Evolutionary conservation across 2,888 invertebrate genomes (phyloP).

Genomic region (Zele albiditarsus): DNA sequence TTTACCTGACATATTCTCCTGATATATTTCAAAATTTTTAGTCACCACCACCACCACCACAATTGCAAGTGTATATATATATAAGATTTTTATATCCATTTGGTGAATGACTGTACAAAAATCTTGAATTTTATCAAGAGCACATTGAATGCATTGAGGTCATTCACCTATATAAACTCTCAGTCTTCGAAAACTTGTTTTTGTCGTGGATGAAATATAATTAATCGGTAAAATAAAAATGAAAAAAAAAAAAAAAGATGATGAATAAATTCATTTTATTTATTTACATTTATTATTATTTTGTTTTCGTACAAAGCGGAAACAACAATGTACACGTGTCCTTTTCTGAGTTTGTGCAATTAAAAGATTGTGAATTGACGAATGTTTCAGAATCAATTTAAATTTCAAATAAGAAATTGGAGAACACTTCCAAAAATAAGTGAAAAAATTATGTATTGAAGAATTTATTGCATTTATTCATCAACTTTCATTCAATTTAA

Average conservation of each 20-base stretch:
- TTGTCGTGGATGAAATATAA: neutral
- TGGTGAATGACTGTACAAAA: neutral
- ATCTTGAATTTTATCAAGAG: neutral
- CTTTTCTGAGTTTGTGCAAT: too few species aligned
- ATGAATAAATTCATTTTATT: too few species aligned
- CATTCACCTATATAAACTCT: neutral
- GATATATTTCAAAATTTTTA: slow-evolving; percentile 2
- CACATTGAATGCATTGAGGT: neutral
- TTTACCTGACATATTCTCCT: neutral
- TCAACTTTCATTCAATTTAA: too few species aligned
- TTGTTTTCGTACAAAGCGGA: too few species aligned
- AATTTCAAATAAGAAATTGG: too few species aligned
- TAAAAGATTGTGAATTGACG: too few species aligned
- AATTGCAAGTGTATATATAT: neutral
- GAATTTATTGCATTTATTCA: too few species aligned
- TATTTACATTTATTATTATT: too few species aligned
- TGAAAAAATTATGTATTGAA: too few species aligned
- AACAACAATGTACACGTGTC: too few species aligned
- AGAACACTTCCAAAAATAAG: too few species aligned
- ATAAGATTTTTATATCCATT: neutral
- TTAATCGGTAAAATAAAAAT: neutral
- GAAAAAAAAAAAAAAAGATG: neutral
- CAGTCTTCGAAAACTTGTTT: neutral
- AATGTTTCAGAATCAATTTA: too few species aligned
- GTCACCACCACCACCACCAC: neutral